A percentile compares a stretch with the other conserved stretches of the same genome.
Conservation (phyloP, 2,113 vertebrate species). For the Pseudolaguvia tuberculata region DNA sequence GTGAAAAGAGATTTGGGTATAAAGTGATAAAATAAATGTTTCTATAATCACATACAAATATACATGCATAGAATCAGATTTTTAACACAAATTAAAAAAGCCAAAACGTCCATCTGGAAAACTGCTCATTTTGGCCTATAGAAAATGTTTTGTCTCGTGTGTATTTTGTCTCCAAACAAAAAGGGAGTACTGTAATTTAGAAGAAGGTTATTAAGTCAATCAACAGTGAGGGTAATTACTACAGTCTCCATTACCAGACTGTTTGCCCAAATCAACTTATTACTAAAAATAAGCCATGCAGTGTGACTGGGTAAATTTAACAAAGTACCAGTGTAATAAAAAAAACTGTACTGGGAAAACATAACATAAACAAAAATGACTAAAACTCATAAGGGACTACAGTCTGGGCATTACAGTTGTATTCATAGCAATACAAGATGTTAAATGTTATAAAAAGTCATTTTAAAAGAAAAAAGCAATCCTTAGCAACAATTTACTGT, state of each 20-base stretch:
- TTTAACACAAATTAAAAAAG: constrained; percentile 8
- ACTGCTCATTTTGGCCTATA: neutral
- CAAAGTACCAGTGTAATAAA: neutral
- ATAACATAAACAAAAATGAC: neutral
- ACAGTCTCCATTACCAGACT: constrained; percentile 29
- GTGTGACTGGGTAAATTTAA: neutral
- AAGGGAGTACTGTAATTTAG: constrained; percentile 29
- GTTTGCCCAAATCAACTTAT: constrained; percentile 33
- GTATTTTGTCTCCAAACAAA: constrained; percentile 22
- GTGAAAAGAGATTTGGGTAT: too few relatives aligned
- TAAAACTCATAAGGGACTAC: neutral
- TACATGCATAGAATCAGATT: neutral
- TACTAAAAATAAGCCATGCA: constrained; percentile 7
- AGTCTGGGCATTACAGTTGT: neutral
- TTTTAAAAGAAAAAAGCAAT: constrained; percentile 11
- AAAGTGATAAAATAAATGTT: too few relatives aligned
- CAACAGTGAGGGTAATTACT: constrained; percentile 36
- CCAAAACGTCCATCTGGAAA: constrained; percentile 16
- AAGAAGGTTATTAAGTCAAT: constrained; percentile 41
- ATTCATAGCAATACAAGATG: neutral
- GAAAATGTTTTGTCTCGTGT: constrained; percentile 28
- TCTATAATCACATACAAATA: too few relatives aligned
- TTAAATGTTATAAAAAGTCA: neutral
- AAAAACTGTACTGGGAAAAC: neutral
- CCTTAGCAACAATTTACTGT: constrained; percentile 34